A percentile compares a stretch with the other conserved stretches of the same genome.
Conservation (phyloP, 2,888 invertebrate genomes). For the Marronus borbonicus region DNA sequence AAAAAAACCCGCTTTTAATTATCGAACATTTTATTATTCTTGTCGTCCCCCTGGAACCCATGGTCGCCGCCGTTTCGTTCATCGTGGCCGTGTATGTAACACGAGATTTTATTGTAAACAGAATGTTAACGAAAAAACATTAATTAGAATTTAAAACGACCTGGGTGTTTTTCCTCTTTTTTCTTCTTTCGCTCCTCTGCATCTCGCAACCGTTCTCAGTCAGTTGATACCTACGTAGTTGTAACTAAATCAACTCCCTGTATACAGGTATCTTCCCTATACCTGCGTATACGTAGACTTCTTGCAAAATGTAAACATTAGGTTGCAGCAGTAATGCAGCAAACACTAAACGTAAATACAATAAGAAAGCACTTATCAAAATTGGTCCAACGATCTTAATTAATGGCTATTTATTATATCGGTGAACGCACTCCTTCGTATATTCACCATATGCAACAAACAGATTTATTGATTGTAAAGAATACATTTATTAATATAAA, state of each 20-base stretch:
- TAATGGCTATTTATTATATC: too few species aligned
- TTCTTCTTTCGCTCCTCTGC: conserved; percentile 15
- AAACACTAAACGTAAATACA: too few species aligned
- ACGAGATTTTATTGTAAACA: conserved; percentile 67
- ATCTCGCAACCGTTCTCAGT: conserved; percentile 1
- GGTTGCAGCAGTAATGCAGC: too few species aligned
- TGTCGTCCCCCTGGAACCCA: conserved; percentile 47
- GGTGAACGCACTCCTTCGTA: too few species aligned
- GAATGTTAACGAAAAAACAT: conserved; percentile 64
- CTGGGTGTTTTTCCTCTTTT: conserved; percentile 31
- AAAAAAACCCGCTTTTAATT: conserved; percentile 66
- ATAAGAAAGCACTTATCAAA: too few species aligned
- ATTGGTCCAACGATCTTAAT: too few species aligned
- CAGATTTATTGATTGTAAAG: too few species aligned
- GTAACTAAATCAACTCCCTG: background rate
- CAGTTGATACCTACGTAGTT: conserved; percentile 18
- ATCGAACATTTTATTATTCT: conserved; percentile 67
- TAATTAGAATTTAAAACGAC: conserved; percentile 62
- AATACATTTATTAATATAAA: too few species aligned
- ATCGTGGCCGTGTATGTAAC: conserved; percentile 56
- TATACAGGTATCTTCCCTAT: too few species aligned
- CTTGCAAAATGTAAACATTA: too few species aligned
- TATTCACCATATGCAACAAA: too few species aligned
- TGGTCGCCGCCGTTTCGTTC: conserved; percentile 19
- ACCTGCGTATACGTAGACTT: too few species aligned